These are phyloP conservation scores for Denticeps clupeoides DNA, from an alignment of 2,797 vertebrate genomes.

Conservation along the genomic window DNA sequence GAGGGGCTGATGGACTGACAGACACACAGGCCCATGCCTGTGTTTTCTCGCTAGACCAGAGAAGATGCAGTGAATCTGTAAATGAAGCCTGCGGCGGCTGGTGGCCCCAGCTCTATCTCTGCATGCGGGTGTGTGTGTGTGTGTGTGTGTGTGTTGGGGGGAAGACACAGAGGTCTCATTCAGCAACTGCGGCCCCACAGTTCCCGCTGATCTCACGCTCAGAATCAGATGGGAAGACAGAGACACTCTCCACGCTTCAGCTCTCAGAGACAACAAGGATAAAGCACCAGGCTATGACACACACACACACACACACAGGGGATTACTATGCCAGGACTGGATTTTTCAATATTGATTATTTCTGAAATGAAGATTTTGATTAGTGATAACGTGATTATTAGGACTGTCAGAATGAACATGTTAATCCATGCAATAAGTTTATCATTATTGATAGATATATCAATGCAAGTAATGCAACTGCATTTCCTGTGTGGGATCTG, in stretches of 20 bases:
- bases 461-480: no score
- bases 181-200: slow-evolving; percentile 16
- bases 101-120: slow-evolving; percentile 34
- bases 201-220: slow-evolving; percentile 20
- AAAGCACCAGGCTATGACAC: neutral
- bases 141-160: slow-evolving; percentile 6
- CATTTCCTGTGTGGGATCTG: no score
- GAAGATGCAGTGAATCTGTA: slow-evolving; percentile 47
- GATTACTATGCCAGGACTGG: no score
- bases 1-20: slow-evolving; percentile 17
- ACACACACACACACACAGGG: neutral
- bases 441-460: no score
- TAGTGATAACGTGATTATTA: no score
- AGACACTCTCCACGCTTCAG: slow-evolving; percentile 19
- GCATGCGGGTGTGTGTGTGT: slow-evolving; percentile 12
- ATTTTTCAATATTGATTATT: no score
- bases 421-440: no score
- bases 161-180: slow-evolving; percentile 32
- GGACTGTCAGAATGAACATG: no score
- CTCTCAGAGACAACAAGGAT: slow-evolving; percentile 20
- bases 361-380: no score
- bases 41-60: slow-evolving; percentile 61
- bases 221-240: slow-evolving; percentile 22
- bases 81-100: slow-evolving; percentile 46
- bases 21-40: slow-evolving; percentile 48